Base-by-base conservation (phyloP, 2,888 invertebrate genomes). In the Scaptomyza reducta region DNA sequence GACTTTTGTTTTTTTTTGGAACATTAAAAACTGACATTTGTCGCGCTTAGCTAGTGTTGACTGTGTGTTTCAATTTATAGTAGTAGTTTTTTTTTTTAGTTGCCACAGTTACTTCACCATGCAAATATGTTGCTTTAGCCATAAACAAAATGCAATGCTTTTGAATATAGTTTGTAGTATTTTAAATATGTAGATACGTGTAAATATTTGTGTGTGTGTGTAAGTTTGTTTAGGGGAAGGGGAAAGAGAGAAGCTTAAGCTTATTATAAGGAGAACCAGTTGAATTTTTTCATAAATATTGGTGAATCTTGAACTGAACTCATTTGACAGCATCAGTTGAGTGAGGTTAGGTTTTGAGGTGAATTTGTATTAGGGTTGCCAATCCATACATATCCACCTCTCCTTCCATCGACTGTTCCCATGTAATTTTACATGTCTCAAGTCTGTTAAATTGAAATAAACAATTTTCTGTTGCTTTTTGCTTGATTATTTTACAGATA, bases 61-160 rank as follows among this genome's bases (percentile, higher is more conserved):
- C 86, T 85, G 70, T 80, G 58, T 22, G 56, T 14, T 57, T 68
- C 50, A 68, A 46, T 64, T 70, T 62, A 66, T 66, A 54, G 55
- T 63, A 46, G 65, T 61, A 11, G 13, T 33, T 33, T 13, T 33
- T 33, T 33, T n/a, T 14, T 65, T 58, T 49, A 59, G 54, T 51
- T 74, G 54, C 56, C 70, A 57, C 59, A 76, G 71, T 87, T 83
- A 87, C 87, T 85, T 83, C 83, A 83, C 77, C 82, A 87, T 74
- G 82, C 87, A 83, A 83, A 87, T 85, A 83, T 83, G 83, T 85
- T 74, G 83, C 70, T 77, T 56, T 83, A 55, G 56, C 83, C 83
- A 85, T 83, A 79, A 71, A 49, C 18, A 78, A 81, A 40, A 87
- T 79, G 71, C 69, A 80, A 45, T 35, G 57, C 31, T 31, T 31